Evolutionary conservation across 2,797 vertebrate species (phyloP), one percentile per base, ranked within the genome.

Genomic region (Cyclura pinguis): DNA sequence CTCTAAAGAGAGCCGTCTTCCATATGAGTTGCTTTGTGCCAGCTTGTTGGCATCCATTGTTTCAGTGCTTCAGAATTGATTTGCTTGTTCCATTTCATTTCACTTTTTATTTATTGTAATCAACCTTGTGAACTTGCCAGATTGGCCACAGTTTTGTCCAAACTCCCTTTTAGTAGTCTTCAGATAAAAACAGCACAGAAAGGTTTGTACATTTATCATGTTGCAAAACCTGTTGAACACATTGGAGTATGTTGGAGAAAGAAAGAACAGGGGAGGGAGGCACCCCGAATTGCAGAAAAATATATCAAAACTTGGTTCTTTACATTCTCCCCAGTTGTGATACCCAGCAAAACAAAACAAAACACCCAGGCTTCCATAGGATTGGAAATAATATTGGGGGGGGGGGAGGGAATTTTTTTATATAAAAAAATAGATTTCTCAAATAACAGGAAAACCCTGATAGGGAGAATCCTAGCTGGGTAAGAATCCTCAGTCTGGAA

Each of bases 101-200:
- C 14, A 38, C 38, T 84, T 47, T 42, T 42, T 86, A 76, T 86
- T 59, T 86, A 77, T 42, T 32, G 38, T 29, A 86, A 86, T 24
- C 73, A 59, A 42, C 73, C 12, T 86, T 42, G 35, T 76, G n/a
- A 6, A 12, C 24, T 32, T 27, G 50, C 12, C n/a, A 62, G 72
- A 76, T 86, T 86, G 35, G 55, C 42, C 59, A 13, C 55, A 20
- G 55, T 86, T 86, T 86, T 57, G 35, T 57, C 74, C 27, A 59
- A 47, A 27, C 50, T 77, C 74, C 55, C 29, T 87, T 87, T 87
- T 78, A 87, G 57, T 52, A 87, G 85, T 20, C 42, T 62, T 62
- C 74, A 38, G 47, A 87, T 87, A 78, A 78, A 78, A 87, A 42
- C 35, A 64, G 38, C 64, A 84, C 42, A 69, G 42, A 69, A 69